Evolutionary conservation across 2,113 vertebrate species (phyloP).

Genomic region (Mixornis gularis): DNA sequence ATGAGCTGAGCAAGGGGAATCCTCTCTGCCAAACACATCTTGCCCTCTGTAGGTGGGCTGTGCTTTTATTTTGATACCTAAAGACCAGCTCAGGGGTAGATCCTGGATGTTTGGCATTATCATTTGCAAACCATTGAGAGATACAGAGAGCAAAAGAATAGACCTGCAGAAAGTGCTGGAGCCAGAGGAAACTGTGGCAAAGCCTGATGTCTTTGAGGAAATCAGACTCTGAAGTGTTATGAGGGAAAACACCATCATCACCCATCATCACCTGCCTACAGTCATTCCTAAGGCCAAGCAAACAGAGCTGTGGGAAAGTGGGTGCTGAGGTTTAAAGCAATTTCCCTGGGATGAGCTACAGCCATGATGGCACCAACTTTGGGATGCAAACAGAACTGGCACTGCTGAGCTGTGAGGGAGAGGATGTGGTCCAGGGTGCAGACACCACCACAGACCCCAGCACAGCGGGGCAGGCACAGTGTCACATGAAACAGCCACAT

Average conservation of each 20-base stretch:
- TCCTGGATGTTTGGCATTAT: background rate
- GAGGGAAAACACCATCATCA: background rate
- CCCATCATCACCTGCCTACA: background rate
- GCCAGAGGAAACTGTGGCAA: background rate
- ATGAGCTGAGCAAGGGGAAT: background rate
- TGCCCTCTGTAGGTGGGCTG: background rate
- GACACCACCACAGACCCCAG: conserved; percentile 6
- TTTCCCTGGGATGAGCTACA: background rate
- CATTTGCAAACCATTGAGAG: background rate
- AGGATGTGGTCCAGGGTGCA: background rate
- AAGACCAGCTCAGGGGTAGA: background rate
- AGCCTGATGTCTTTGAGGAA: background rate
- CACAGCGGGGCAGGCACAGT: background rate
- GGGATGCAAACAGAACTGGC: conserved; percentile 3
- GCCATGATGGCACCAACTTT: background rate
- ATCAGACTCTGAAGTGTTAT: background rate
- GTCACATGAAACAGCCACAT: conserved; percentile 61
- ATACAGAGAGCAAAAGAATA: background rate
- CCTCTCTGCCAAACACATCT: background rate
- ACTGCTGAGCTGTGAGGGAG: background rate
- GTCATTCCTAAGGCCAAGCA: background rate
- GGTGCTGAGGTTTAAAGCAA: background rate
- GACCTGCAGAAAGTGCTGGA: background rate
- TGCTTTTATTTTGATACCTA: background rate
- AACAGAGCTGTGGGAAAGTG: background rate